These are phyloP conservation scores for Octodon degus DNA, from an alignment of 2,113 vertebrate genomes.

Conservation along the genomic window DNA sequence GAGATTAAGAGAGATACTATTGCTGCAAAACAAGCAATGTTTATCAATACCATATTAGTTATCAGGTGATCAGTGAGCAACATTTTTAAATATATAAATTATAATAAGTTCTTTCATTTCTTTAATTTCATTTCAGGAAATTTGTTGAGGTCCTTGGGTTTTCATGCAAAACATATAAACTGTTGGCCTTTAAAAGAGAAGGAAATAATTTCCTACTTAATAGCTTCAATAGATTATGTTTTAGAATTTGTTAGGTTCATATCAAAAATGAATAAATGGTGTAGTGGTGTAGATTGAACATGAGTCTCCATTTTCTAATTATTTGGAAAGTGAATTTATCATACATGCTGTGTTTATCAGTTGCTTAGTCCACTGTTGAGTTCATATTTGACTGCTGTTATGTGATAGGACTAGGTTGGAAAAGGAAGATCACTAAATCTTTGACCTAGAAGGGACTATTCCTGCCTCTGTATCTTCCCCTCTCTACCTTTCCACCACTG, in stretches of 20 bases:
- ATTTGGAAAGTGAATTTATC: neutral
- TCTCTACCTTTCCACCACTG: neutral
- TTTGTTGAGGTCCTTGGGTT: neutral
- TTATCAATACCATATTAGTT: neutral
- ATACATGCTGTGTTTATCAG: neutral
- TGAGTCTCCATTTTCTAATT: neutral
- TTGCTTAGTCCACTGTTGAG: neutral
- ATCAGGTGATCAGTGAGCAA: neutral
- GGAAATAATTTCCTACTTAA: neutral
- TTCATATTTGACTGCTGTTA: neutral
- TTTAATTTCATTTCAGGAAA: neutral
- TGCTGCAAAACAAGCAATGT: neutral
- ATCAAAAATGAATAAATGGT: neutral
- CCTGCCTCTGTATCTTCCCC: neutral
- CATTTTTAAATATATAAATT: neutral
- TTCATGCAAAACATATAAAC: neutral
- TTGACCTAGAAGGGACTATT: neutral
- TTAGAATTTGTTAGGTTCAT: neutral
- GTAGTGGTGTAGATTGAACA: neutral
- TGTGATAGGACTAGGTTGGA: neutral
- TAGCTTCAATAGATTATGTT: neutral
- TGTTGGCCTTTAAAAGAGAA: neutral
- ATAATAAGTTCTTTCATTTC: neutral
- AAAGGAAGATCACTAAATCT: neutral
- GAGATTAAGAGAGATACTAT: neutral